Base-by-base conservation (phyloP, 2,797 vertebrate genomes). In the Momotus momota region DNA sequence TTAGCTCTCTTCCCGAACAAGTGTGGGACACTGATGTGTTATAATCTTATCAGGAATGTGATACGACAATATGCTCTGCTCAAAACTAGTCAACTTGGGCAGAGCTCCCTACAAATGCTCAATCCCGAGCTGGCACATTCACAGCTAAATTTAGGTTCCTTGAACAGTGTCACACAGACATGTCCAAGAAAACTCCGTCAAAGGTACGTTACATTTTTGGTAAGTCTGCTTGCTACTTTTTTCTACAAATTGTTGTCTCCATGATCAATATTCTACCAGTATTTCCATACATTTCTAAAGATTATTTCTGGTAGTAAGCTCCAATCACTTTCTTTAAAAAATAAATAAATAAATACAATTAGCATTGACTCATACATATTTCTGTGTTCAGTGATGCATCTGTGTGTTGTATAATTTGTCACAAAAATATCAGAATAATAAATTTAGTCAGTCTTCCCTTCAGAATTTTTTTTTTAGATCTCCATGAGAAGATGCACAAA, bases 351-450 rank as follows among this genome's bases (percentile, higher is more conserved):
- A 41, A 14, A 45, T 19, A 48, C 17, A 83, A 83, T 86, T 65
- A 91, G 62, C 35, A 78, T 10, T 0, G 0, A 27, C 20, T 79
- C 27, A 45, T 31, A 49, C 14, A 64, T 31, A 52, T 65, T 55
- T 58, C 52, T 64, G 43, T 65, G 43, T 38, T 87, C 45, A 81
- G 49, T 61, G 57, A 81, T 66, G 71, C 60, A 90, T 83, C 52
- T 90, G 7, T 66, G 45, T 74, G 51, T 52, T 89, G 46, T 22
- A 66, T 61, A 81, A 96, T 87, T 81, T 86, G 77, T 80, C 83
- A 93, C 15, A 86, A 67, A 93, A 82, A 29, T 52, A 91, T 55
- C 81, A 84, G 41, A 71, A 90, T 75, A 95, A 90, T 80, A 95
- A 94, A 91, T 90, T 35, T 93, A 82, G 54, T 21, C 1, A 40